A percentile compares a stretch with the other conserved stretches of the same genome.
phyloP scores from a whole-genome alignment of 2,888 invertebrate genomes.

The Lepidocyrtinus sp. region DNA sequence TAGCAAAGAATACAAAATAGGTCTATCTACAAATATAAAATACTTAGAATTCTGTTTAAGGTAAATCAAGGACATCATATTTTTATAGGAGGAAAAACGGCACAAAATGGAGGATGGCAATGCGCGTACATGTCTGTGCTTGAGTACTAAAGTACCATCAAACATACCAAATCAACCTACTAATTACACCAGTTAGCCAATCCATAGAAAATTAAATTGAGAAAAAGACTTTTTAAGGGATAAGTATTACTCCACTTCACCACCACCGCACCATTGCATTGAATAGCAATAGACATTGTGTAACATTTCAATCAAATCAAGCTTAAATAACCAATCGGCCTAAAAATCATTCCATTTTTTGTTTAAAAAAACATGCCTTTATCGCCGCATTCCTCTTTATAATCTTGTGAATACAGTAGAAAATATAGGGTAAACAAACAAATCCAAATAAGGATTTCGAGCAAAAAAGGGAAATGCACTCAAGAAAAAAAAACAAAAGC shows the following conservation, averaged over 20 bases:
- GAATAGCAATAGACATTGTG: neutral
- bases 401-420: neutral
- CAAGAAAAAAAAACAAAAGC: neutral
- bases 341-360: constrained; percentile 4
- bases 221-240: constrained; percentile 3
- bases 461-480: constrained; percentile 8
- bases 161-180: too few species aligned
- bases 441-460: neutral
- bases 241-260: neutral
- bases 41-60: neutral
- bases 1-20: too few species aligned
- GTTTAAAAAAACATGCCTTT: too few species aligned
- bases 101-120: too few species aligned
- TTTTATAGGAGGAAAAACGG: too few species aligned
- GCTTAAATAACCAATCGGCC: neutral
- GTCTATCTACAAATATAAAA: too few species aligned
- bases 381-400: too few species aligned
- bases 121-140: too few species aligned
- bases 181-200: neutral
- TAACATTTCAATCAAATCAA: neutral
- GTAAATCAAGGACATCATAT: neutral
- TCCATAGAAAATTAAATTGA: neutral
- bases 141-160: too few species aligned
- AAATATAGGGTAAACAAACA: constrained; percentile 10
- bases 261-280: too few species aligned